Percentiles rank a stretch among this genome's conserved stretches.
Conservation (phyloP, 2,113 vertebrate species). For the Zosterops pallidus region DNA sequence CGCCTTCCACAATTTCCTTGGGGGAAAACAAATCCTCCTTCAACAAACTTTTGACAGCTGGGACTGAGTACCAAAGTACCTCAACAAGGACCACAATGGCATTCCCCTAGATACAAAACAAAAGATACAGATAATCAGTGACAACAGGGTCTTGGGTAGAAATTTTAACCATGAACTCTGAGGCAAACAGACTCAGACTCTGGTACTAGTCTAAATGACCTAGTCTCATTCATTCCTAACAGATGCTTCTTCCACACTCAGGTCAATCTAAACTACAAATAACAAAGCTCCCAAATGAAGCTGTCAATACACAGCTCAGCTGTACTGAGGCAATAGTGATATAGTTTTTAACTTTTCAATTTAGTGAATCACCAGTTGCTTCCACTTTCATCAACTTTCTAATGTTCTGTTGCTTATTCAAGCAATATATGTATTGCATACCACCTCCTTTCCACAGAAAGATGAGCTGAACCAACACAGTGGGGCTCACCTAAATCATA, state of each 20-base stretch:
- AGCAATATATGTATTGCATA: neutral
- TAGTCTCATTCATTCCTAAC: neutral
- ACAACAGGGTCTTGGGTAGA: neutral
- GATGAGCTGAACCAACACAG: rapidly evolving
- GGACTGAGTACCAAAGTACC: neutral
- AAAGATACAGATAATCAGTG: neutral
- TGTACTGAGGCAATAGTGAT: neutral
- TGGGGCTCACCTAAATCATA: neutral
- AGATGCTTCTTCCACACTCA: neutral
- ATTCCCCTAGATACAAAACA: neutral
- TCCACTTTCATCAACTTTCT: neutral
- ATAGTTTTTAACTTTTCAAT: neutral
- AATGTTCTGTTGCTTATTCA: neutral
- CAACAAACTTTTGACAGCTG: neutral
- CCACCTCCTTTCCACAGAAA: neutral
- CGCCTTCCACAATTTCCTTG: neutral
- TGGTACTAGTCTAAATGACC: neutral
- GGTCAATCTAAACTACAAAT: neutral
- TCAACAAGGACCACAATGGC: neutral
- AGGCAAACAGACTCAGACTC: neutral
- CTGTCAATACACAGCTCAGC: neutral
- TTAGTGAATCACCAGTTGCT: neutral
- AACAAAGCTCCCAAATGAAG: neutral
- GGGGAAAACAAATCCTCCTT: neutral
- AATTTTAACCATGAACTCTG: neutral